Percentiles rank a stretch among this genome's conserved stretches.
Conservation (phyloP, 1,140 invertebrate species). For the Apocrypta bakeri region DNA sequence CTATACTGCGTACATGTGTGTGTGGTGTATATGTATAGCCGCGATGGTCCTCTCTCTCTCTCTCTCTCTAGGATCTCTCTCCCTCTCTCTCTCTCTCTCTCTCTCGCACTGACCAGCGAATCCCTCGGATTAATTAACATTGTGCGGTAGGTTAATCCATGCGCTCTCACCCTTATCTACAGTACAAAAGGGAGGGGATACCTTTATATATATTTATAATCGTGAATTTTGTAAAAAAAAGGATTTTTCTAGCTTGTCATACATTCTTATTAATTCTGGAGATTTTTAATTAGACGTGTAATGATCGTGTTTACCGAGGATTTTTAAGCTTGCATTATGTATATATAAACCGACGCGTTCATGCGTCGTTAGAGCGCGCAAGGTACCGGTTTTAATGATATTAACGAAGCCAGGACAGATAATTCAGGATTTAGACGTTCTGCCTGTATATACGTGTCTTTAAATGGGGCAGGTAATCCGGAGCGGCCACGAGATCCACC, state of each 20-base stretch:
- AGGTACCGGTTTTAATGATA: neutral
- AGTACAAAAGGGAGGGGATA: neutral
- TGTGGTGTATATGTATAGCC: neutral
- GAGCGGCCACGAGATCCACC: conserved; percentile 14
- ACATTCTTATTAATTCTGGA: too few relatives aligned
- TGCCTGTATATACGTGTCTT: neutral
- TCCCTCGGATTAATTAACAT: conserved; percentile 46
- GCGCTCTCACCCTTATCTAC: neutral
- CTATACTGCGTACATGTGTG: neutral
- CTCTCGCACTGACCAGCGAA: conserved; percentile 7
- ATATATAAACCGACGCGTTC: neutral
- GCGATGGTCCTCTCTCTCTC: neutral
- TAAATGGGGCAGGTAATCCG: conserved; percentile 20
- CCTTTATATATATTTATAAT: too few relatives aligned
- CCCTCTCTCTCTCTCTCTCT: neutral
- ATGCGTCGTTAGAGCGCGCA: neutral
- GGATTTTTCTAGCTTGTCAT: too few relatives aligned
- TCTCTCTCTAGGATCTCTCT: neutral
- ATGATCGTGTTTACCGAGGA: too few relatives aligned
- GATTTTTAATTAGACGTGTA: too few relatives aligned
- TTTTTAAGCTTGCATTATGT: too few relatives aligned
- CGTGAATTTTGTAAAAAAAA: too few relatives aligned
- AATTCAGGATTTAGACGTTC: neutral
- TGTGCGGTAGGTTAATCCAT: conserved; percentile 31
- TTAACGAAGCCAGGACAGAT: conserved; percentile 1